Evolutionary conservation across 92 coral and sea anemone species (phyloP), one percentile per base, ranked within the genome.

Genomic region (Heliopora coerulea): DNA sequence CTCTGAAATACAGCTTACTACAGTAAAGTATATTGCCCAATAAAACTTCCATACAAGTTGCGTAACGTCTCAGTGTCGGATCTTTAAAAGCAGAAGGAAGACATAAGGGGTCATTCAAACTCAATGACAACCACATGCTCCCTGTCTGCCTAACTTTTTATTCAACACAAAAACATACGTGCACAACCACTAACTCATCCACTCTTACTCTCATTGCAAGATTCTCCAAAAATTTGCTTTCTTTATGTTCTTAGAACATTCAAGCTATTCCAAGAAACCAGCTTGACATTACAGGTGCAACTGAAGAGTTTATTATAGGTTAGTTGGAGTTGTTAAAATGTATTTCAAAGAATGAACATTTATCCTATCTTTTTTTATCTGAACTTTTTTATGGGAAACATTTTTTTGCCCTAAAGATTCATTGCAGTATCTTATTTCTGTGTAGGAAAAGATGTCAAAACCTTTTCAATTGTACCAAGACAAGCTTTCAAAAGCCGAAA

Each of bases 191-290:
- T 1, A 27, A 8, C 18, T 63, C 29, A 33, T 33, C 44, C 21
- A n/a, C n/a, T n/a, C n/a, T n/a, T n/a, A n/a, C n/a, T n/a, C n/a
- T 34, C 25, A 6, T 49, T 42, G 33, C 27, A 39, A 58, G 44
- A 18, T 4, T 30, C 58, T 24, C 50, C 17, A 18, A 13, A 3
- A 15, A 31, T 41, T 13, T 24, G 50, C 35, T 35, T 42, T 54
- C 30, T 42, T 33, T 41, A 39, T 56, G 19, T 17, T 25, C 21
- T 5, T 33, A 89, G 96, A 91, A 91, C 68, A 87, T 91, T 57
- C 97, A 91, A 82, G 82, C 89, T 25, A 77, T 91, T 39, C 97
- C 97, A 30, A 87, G 84, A 65, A 89, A 80, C 61, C 79, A 83
- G n/a, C 81, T 91, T 13, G 70, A 80, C 35, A 54, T 91, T 27